Percentiles rank a stretch among this genome's conserved stretches.
Conservation (phyloP, 2,797 vertebrate genomes). For the Emys orbicularis region DNA sequence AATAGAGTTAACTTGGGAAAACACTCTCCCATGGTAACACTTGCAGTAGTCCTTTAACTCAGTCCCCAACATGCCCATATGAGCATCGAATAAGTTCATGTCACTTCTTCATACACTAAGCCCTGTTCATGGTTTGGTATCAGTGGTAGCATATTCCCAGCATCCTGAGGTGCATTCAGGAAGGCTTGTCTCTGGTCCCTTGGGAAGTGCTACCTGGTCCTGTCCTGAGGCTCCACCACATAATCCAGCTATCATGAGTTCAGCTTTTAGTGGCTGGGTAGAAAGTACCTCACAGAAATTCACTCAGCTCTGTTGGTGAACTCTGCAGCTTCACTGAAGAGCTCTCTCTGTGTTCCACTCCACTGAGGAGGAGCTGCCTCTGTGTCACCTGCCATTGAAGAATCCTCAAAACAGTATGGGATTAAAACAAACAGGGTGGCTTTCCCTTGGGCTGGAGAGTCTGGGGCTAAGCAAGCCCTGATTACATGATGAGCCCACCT, state of each 20-base stretch:
- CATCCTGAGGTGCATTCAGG: not conserved
- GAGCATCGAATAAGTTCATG: not conserved
- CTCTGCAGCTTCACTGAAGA: not conserved
- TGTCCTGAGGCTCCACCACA: not conserved
- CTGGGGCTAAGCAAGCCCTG: not conserved
- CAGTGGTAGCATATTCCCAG: not conserved
- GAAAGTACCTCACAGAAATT: not conserved
- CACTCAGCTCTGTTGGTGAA: not conserved
- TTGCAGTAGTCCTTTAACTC: not conserved
- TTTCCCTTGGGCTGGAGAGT: not conserved
- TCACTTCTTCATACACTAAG: not conserved
- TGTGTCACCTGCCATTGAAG: not conserved
- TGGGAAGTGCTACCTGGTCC: not conserved
- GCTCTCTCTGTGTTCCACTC: not conserved
- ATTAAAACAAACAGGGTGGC: not conserved
- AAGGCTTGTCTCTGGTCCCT: not conserved
- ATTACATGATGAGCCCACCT: not conserved
- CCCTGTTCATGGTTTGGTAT: not conserved
- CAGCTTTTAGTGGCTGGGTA: not conserved
- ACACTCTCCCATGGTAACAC: not conserved
- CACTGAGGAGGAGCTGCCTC: not conserved
- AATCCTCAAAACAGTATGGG: not conserved
- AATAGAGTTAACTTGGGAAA: not conserved
- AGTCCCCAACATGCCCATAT: not conserved
- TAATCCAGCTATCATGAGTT: not conserved